Evolutionary conservation across 2,888 invertebrate species (phyloP), one percentile per base, ranked within the genome.

Genomic region (Micoletzkya japonica): DNA sequence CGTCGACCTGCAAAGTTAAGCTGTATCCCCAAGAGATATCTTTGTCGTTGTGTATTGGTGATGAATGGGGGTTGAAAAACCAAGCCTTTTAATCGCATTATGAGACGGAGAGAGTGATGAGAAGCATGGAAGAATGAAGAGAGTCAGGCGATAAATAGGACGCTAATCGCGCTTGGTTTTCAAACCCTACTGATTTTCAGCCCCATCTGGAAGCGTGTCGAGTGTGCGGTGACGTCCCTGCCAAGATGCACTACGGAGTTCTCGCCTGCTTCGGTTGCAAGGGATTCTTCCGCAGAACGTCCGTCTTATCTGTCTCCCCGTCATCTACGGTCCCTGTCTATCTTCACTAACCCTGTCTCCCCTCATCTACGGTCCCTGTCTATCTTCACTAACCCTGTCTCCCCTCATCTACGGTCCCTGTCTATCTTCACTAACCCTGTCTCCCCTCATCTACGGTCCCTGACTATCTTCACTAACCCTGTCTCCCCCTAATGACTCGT

Each of bases 171-270:
- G n/a, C n/a, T n/a, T n/a, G n/a, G n/a, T n/a, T n/a, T n/a, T n/a
- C n/a, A n/a, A n/a, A n/a, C n/a, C n/a, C n/a, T n/a, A n/a, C n/a
- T n/a, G n/a, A n/a, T 3, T 24, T 63, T 6, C 63, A 63, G 63
- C 59, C 59, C 1, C 64, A 66, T 28, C 26, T 54, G 64, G 84
- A 85, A 61, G 80, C 76, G 17, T 85, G 84, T 72, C 77, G 82
- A 49, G 84, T 84, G 17, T 85, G 84, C 60, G 84, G 84, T 0
- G 84, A 84, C 70, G 80, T 80, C 2, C 82, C 83, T 24, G 84
- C 84, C 2, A 80, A 84, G 66, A 82, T 80, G 71, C 84, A 84
- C 71, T 84, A 84, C 73, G 84, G 84, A 49, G 82, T 85, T 4
- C 81, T 82, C 28, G 85, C 84, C 2, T 84, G 84, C 58, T 80